Conservation (phyloP, 2,797 vertebrate genomes). For the Eleutherodactylus coqui region DNA sequence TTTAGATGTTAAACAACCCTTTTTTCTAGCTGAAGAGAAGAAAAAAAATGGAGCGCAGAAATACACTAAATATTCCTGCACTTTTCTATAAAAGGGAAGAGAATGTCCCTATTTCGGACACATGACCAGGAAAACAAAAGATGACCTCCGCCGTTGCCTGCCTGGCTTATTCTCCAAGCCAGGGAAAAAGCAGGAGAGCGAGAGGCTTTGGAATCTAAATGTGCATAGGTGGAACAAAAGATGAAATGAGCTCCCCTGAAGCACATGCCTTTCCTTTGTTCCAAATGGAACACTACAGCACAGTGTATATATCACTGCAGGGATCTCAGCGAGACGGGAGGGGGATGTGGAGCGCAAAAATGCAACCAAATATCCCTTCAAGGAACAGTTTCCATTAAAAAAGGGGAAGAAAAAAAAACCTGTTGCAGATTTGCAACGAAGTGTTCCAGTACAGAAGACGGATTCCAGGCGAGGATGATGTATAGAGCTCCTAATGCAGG, state of each 20-base stretch:
- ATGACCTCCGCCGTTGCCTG: conserved; percentile 24
- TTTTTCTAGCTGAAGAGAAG: background rate
- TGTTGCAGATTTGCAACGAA: conserved; percentile 15
- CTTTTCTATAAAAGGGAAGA: background rate
- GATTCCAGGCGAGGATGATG: conserved; percentile 17
- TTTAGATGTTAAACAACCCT: background rate
- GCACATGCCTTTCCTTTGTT: conserved; percentile 60
- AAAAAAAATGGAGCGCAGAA: background rate
- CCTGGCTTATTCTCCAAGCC: conserved; percentile 33
- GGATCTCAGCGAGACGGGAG: conserved; percentile 26
- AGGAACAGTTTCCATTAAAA: conserved; percentile 55
- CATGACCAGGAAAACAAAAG: conserved; percentile 37
- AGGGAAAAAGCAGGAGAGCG: conserved; percentile 15
- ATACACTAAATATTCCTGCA: background rate
- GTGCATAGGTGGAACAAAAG: conserved; percentile 52
- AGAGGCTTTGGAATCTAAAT: conserved; percentile 47
- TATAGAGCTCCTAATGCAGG: no score
- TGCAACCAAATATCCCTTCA: conserved; percentile 59
- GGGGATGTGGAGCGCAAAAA: conserved; percentile 39
- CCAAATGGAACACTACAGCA: conserved; percentile 48
- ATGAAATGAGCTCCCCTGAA: conserved; percentile 49
- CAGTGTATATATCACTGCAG: conserved; percentile 46
- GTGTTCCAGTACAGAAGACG: conserved; percentile 22
- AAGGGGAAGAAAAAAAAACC: background rate
- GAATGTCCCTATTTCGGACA: conserved; percentile 4